phyloP scores from a whole-genome alignment of 2,888 invertebrate species.

The Tachina lurida region DNA sequence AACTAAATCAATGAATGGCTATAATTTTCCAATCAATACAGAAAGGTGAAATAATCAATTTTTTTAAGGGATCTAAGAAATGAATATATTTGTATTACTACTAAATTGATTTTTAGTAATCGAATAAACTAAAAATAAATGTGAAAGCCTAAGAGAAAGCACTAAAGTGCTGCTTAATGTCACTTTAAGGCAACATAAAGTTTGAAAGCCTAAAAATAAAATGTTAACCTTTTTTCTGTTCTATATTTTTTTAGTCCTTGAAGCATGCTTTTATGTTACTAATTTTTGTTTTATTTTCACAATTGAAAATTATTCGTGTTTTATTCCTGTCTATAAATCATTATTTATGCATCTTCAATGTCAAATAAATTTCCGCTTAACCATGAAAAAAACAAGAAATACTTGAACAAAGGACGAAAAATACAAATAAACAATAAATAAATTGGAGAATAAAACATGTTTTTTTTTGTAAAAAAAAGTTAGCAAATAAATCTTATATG shows the following conservation, averaged over 20 bases:
- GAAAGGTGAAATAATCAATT: background rate
- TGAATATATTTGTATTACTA: conserved; percentile 21
- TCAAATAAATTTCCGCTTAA: conserved; percentile 76
- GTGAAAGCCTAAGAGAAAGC: background rate
- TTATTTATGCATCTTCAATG: conserved; percentile 77
- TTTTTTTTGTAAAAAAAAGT: background rate
- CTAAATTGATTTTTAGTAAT: conserved; percentile 54
- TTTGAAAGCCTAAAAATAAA: conserved; percentile 5
- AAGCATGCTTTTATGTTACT: background rate
- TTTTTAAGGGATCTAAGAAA: background rate
- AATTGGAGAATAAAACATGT: background rate
- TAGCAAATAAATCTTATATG: conserved; percentile 40
- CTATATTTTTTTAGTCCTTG: background rate
- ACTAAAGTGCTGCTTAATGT: background rate
- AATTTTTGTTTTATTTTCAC: background rate
- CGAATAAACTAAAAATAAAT: conserved; percentile 33
- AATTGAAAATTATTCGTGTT: conserved; percentile 49
- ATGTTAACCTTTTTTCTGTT: conserved; percentile 25
- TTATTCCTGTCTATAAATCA: conserved; percentile 76
- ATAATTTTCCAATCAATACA: background rate
- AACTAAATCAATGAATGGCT: too few relatives aligned
- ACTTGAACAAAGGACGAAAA: conserved; percentile 15
- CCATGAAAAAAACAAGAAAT: conserved; percentile 54
- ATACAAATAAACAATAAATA: background rate
- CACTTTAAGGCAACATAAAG: background rate